Conservation (phyloP, 2,113 vertebrate genomes). For the Apodemus sylvaticus region DNA sequence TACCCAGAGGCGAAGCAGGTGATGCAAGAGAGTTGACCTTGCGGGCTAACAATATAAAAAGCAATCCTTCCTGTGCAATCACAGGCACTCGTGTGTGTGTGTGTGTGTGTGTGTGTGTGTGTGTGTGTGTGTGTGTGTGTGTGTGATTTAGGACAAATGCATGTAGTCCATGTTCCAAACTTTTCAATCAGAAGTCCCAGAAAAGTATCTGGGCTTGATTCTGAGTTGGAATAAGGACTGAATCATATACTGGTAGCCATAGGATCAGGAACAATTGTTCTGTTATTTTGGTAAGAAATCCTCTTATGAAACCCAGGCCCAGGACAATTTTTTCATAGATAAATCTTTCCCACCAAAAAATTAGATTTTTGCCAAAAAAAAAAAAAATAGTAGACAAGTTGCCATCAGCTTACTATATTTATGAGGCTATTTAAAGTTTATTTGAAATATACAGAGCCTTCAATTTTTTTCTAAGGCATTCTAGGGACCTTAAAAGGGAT, state of each 20-base stretch:
- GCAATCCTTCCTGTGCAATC: not conserved
- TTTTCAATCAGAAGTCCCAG: not conserved
- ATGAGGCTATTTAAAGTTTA: conserved; percentile 57
- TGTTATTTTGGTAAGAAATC: conserved; percentile 62
- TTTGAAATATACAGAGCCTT: not conserved
- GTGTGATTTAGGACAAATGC: not conserved
- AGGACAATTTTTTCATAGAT: conserved; percentile 72
- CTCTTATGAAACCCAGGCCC: conserved; percentile 59
- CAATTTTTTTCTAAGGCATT: not conserved
- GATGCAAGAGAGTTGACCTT: not conserved
- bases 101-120: not conserved
- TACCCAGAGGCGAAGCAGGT: not conserved
- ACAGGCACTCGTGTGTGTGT: too few species aligned
- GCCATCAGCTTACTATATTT: conserved; percentile 65
- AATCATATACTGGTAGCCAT: not conserved
- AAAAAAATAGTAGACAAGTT: conserved; percentile 27
- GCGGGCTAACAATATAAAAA: not conserved
- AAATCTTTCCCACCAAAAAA: conserved; percentile 72
- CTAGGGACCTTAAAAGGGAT: conserved; percentile 56
- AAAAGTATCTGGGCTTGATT: not conserved
- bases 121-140: not conserved
- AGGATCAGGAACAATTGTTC: conserved; percentile 21
- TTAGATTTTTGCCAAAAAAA: conserved; percentile 69
- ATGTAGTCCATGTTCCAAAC: not conserved
- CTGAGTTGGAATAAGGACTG: conserved; percentile 59